Evolutionary conservation across 2,797 vertebrate genomes (phyloP).

Genomic region (Denticeps clupeoides): DNA sequence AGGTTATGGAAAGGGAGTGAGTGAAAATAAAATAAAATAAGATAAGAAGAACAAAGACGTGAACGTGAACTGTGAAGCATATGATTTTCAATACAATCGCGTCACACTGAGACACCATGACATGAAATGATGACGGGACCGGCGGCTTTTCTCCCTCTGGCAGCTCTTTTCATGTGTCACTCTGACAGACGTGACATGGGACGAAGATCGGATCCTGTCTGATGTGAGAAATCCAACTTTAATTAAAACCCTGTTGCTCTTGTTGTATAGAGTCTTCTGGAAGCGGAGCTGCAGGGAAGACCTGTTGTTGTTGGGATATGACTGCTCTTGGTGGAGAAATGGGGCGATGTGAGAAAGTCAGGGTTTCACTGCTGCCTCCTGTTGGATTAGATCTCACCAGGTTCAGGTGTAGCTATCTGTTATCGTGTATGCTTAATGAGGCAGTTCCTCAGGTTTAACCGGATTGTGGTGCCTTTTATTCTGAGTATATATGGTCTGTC

Average conservation of each 20-base stretch:
- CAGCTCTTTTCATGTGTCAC: slow-evolving; percentile 20
- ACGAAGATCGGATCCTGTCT: slow-evolving; percentile 28
- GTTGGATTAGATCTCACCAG: slow-evolving; percentile 56
- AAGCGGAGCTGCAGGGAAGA: slow-evolving; percentile 15
- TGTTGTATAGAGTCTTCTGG: no score
- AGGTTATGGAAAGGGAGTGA: no score
- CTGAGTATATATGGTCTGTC: no score
- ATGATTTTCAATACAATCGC: no score
- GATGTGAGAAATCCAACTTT: slow-evolving; percentile 20
- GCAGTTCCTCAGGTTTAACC: no score
- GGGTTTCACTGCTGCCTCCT: slow-evolving; percentile 46
- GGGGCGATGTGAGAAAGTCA: slow-evolving; percentile 54
- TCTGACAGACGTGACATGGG: slow-evolving; percentile 15
- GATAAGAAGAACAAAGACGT: no score
- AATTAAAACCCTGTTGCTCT: slow-evolving; percentile 24
- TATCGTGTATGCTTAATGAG: slow-evolving; percentile 50
- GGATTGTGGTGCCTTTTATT: no score
- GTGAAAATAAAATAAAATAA: no score
- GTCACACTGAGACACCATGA: not conserved
- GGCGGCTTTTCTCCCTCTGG: slow-evolving; percentile 10
- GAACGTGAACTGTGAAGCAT: no score
- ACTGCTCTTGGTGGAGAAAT: slow-evolving; percentile 52
- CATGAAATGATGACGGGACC: slow-evolving; percentile 12
- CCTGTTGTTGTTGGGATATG: no score
- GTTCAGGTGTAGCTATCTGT: slow-evolving; percentile 42